Percentiles rank a stretch among this genome's conserved stretches.
These are phyloP conservation scores for Hemicrepidius hirtus DNA, from an alignment of 2,888 invertebrate species.

Conservation along the genomic window DNA sequence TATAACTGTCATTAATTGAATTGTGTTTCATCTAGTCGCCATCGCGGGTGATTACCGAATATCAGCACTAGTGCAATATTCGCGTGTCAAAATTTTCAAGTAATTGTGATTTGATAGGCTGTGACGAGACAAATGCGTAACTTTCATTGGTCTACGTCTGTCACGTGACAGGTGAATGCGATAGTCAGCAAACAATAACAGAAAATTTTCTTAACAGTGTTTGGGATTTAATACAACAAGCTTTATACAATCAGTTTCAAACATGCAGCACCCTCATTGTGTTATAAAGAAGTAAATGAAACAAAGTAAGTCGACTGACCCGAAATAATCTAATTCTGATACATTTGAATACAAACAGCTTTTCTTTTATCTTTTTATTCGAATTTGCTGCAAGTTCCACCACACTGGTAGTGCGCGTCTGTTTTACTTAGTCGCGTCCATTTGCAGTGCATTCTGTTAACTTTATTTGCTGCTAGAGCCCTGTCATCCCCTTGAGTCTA, in stretches of 20 bases:
- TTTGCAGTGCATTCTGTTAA: conserved; percentile 48
- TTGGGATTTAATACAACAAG: neutral
- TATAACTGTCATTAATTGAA: too few relatives aligned
- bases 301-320: conserved; percentile 31
- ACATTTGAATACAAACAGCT: conserved; percentile 57
- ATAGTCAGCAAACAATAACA: neutral
- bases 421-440: conserved; percentile 43
- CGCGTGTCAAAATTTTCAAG: too few relatives aligned
- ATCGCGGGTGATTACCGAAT: too few relatives aligned
- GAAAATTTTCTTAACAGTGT: neutral
- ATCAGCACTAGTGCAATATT: too few relatives aligned
- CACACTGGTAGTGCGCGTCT: conserved; percentile 40
- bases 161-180: too few relatives aligned
- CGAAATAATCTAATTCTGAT: conserved; percentile 56
- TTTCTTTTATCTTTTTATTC: conserved; percentile 49
- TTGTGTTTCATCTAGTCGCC: too few relatives aligned
- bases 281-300: conserved; percentile 17
- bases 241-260: conserved; percentile 14
- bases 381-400: conserved; percentile 42
- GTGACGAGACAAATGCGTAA: too few relatives aligned
- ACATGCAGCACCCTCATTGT: neutral
- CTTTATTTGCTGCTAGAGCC: conserved; percentile 50
- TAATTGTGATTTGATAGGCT: too few relatives aligned
- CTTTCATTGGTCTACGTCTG: too few relatives aligned
- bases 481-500: conserved; percentile 41